phyloP scores from a whole-genome alignment of 1,140 invertebrate genomes.

The Lucilia cuprina region DNA sequence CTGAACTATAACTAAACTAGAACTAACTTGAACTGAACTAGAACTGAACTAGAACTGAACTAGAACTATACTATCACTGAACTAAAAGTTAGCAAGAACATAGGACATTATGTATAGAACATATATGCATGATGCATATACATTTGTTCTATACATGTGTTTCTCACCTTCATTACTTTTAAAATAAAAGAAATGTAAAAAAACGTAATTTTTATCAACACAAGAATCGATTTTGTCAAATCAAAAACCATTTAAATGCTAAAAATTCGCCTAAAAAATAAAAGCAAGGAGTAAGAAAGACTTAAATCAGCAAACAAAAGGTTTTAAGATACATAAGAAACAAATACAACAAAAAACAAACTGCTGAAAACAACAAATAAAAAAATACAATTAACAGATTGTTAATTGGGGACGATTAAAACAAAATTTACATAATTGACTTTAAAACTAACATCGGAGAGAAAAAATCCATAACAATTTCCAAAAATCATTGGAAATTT shows the following conservation, averaged over 20 bases:
- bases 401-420: not conserved
- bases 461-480: not conserved
- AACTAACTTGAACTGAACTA: too few relatives aligned
- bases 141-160: not conserved
- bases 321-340: not conserved
- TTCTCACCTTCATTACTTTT: too few relatives aligned
- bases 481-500: too few relatives aligned
- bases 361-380: not conserved
- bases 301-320: not conserved
- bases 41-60: too few relatives aligned
- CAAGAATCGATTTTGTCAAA: not conserved
- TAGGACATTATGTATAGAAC: too few relatives aligned
- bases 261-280: not conserved
- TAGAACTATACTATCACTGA: too few relatives aligned
- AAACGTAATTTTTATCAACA: not conserved
- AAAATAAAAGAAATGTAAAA: too few relatives aligned
- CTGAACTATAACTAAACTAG: too few relatives aligned
- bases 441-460: not conserved
- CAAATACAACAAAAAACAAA: too few relatives aligned
- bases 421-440: not conserved
- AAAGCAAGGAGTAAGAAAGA: not conserved
- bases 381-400: not conserved
- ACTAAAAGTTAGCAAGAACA: too few relatives aligned
- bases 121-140: too few relatives aligned
- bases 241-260: not conserved